Evolutionary conservation across 2,113 vertebrate genomes (phyloP).

Genomic region (Oophaga pumilio): DNA sequence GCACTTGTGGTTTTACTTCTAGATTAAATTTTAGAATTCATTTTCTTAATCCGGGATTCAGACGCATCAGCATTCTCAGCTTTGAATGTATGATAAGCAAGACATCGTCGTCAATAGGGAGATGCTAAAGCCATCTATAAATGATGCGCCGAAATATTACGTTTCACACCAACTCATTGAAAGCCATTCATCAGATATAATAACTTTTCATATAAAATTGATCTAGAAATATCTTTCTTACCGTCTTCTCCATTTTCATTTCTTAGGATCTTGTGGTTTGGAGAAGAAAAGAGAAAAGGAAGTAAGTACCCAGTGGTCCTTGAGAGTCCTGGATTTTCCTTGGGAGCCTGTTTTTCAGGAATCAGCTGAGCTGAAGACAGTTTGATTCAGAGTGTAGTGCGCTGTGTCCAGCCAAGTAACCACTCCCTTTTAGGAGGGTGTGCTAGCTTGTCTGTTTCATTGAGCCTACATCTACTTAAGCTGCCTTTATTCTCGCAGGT

Average conservation of each 20-base stretch:
- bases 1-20: background rate
- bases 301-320: background rate
- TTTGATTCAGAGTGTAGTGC: conserved; percentile 46
- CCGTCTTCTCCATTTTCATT: conserved; percentile 46
- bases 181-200: background rate
- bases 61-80: background rate
- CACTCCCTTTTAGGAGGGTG: conserved; percentile 56
- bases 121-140: conserved; percentile 5
- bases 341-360: conserved; percentile 39
- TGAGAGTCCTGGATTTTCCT: conserved; percentile 15
- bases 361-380: conserved; percentile 47
- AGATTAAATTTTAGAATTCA: background rate
- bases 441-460: conserved; percentile 42
- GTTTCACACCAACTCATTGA: background rate
- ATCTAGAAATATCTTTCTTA: conserved; percentile 15
- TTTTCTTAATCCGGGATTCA: background rate
- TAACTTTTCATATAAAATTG: background rate
- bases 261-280: background rate
- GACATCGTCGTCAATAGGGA: background rate
- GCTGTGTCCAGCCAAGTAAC: conserved; percentile 41
- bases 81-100: conserved; percentile 20
- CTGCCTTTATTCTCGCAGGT: conserved; percentile 44
- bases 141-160: background rate
- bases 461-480: conserved; percentile 51
- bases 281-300: background rate